These are phyloP conservation scores for Drosophila percnosoma DNA, from an alignment of 2,888 invertebrate species.

Conservation along the genomic window DNA sequence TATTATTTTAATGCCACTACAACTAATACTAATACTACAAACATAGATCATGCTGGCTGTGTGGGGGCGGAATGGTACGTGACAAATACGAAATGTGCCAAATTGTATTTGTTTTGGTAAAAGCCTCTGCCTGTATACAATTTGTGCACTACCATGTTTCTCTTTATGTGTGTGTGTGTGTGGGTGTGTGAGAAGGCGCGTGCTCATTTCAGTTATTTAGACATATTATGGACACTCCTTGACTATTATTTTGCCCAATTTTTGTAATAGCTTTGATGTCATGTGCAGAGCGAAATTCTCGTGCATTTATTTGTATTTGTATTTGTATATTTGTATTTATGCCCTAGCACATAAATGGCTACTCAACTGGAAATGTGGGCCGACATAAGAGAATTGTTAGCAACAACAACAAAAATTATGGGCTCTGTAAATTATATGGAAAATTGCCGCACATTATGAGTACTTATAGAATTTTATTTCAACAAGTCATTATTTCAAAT, in stretches of 20 bases:
- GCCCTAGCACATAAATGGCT: not conserved
- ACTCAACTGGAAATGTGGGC: constrained; percentile 12
- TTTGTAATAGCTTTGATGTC: constrained; percentile 23
- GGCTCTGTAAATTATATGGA: not conserved
- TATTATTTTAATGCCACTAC: constrained; percentile 6
- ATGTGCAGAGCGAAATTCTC: constrained; percentile 8
- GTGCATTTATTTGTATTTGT: constrained; percentile 5
- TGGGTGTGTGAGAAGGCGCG: not conserved
- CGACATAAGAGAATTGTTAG: not conserved
- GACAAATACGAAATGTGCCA: constrained; percentile 2
- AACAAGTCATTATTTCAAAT: not conserved
- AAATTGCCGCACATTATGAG: not conserved
- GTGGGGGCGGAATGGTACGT: not conserved
- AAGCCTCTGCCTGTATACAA: not conserved
- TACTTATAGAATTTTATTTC: not conserved
- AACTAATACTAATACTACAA: constrained; percentile 6
- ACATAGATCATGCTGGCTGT: not conserved
- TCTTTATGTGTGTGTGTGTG: constrained; percentile 1
- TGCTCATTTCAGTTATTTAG: constrained; percentile 17
- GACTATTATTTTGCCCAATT: constrained; percentile 14
- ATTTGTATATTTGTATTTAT: not conserved
- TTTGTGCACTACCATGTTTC: not conserved
- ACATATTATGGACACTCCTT: constrained; percentile 17
- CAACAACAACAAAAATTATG: constrained; percentile 5
- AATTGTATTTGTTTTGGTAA: constrained; percentile 33